These are phyloP conservation scores for Sialis fuliginosa DNA, from an alignment of 2,888 invertebrate species.

Conservation along the genomic window DNA sequence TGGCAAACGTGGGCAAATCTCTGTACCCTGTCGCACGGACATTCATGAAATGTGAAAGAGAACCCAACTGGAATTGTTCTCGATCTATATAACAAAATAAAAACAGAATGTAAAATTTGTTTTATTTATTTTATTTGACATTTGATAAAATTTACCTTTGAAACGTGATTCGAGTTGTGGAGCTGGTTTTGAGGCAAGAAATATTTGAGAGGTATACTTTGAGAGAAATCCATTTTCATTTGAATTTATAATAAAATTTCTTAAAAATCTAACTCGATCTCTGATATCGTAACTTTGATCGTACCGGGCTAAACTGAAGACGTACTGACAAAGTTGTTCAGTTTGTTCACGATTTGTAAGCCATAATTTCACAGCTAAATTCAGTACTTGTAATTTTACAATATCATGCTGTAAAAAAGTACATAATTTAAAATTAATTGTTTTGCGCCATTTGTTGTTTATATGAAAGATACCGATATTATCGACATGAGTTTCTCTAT, in stretches of 20 bases:
- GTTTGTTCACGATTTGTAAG: conserved; percentile 78
- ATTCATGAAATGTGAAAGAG: conserved; percentile 88
- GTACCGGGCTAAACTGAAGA: conserved; percentile 86
- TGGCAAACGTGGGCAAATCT: conserved; percentile 71
- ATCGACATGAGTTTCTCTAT: not conserved
- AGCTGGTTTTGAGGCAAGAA: conserved; percentile 84
- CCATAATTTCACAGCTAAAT: conserved; percentile 84
- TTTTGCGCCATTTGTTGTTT: not conserved
- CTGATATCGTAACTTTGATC: conserved; percentile 96
- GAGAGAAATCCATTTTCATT: conserved; percentile 34
- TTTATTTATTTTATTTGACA: not conserved
- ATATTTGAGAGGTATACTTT: conserved; percentile 62
- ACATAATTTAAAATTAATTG: conserved; percentile 12
- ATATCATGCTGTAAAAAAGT: conserved; percentile 56
- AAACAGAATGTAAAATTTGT: not conserved
- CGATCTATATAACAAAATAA: conserved; percentile 34
- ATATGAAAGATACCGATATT: not conserved
- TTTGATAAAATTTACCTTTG: conserved; percentile 33
- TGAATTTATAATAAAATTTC: conserved; percentile 53
- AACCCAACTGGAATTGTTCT: conserved; percentile 81
- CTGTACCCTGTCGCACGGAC: conserved; percentile 73
- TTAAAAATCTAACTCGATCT: conserved; percentile 81
- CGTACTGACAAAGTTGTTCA: conserved; percentile 74
- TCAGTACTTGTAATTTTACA: conserved; percentile 89
- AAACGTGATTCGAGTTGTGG: conserved; percentile 76